Base-by-base conservation (phyloP, 2,888 invertebrate genomes). In the Leptura quadrifasciata region DNA sequence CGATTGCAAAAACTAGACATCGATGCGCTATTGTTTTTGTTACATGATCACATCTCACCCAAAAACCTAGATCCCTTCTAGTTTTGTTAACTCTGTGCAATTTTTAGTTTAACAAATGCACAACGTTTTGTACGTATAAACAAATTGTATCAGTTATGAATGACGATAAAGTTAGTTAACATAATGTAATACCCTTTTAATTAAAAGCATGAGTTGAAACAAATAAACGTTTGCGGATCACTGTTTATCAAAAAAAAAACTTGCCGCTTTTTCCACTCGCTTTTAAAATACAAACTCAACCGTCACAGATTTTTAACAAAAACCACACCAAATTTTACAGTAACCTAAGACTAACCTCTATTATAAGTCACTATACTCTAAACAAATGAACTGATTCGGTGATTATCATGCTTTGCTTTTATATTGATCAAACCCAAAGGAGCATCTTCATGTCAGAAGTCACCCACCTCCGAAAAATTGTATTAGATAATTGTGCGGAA, bases 401-500 rank as follows among this genome's bases (percentile, higher is more conserved):
- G 20, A 31, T 74, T 67, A 79, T 76, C 79, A 76, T 20, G 57
- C 18, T 60, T 39, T 61, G 69, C 76, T 77, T 79, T 79, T 77
- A 79, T 79, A 79, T 64, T 54, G 72, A 79, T 74, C 79, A 77
- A 69, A 65, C 74, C 79, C 69, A 57, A 72, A 58, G 71, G 60
- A 73, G 65, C 74, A 76, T 77, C 79, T 75, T 77, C 69, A 55
- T 67, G 57, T 69, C 65, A 76, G 35, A 58, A 63, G 65, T 67
- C 79, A 76, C 70, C 79, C 74, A 76, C 79, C 75, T 71, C 75
- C 79, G 47, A 64, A 78, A 79, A 79, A 79, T 76, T 72, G 72
- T 74, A 74, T 76, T 71, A 79, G 76, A 75, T 73, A 75, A 75
- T 71, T 21, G 27, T 47, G 35, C 12, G n/a, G 60, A 55, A 58